Evolutionary conservation across 1,140 invertebrate genomes (phyloP).

Genomic region (Trichoplusia ni): DNA sequence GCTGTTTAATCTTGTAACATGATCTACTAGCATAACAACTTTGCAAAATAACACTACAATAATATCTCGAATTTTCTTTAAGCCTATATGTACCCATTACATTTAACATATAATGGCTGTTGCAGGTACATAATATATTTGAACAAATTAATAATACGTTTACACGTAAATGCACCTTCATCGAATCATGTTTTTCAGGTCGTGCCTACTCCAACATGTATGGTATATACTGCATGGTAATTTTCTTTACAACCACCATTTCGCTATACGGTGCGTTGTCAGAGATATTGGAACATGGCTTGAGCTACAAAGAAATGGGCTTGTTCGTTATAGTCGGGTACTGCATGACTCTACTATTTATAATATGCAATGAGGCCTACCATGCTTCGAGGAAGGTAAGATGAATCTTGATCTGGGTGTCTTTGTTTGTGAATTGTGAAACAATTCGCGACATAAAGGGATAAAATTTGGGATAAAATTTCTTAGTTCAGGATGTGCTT

Average conservation of each 20-base stretch:
- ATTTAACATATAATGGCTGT: no score
- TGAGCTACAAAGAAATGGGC: conserved; percentile 86
- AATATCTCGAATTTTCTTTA: no score
- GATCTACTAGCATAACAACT: no score
- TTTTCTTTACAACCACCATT: conserved; percentile 86
- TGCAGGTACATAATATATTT: no score
- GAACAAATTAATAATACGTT: neutral
- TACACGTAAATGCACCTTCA: neutral
- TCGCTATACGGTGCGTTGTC: conserved; percentile 85
- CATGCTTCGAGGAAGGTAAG: conserved; percentile 83
- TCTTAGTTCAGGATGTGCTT: no score
- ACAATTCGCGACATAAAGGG: no score
- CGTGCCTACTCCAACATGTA: conserved; percentile 87
- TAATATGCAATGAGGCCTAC: conserved; percentile 87
- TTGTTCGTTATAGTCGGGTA: conserved; percentile 86
- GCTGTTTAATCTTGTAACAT: no score
- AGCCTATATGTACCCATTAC: no score
- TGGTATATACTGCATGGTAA: conserved; percentile 86
- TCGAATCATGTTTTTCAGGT: conserved; percentile 52
- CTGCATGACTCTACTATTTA: conserved; percentile 85
- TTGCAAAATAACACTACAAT: no score
- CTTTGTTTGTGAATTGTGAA: no score
- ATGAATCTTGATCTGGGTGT: neutral
- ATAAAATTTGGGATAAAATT: no score
- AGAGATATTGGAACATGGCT: conserved; percentile 85